A percentile compares a stretch with the other conserved stretches of the same genome.
These are phyloP conservation scores for Polyodon spathula DNA, from an alignment of 2,113 vertebrate genomes.

Conservation along the genomic window DNA sequence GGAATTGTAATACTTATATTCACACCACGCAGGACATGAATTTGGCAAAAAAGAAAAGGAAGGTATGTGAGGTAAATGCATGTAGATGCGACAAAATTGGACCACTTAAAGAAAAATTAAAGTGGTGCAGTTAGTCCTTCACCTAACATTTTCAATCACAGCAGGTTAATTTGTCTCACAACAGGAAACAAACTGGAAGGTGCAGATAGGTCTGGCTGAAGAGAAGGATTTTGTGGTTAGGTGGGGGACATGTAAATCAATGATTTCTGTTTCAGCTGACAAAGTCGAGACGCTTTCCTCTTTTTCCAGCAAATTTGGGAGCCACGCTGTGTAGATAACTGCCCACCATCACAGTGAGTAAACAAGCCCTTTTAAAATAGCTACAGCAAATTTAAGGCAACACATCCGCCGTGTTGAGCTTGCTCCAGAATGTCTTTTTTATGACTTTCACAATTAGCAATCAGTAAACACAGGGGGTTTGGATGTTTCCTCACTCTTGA, in stretches of 20 bases:
- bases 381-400: conserved; percentile 63
- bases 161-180: conserved; percentile 48
- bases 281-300: conserved; percentile 7
- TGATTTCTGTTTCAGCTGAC: conserved; percentile 50
- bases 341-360: conserved; percentile 66
- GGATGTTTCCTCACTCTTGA: conserved; percentile 53
- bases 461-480: conserved; percentile 66
- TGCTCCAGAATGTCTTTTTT: conserved; percentile 58
- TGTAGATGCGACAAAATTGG: conserved; percentile 46
- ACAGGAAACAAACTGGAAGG: conserved; percentile 42
- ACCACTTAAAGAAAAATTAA: conserved; percentile 57
- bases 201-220: conserved; percentile 44
- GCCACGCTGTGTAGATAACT: conserved; percentile 50
- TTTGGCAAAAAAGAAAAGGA: conserved; percentile 33
- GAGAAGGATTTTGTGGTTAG: conserved; percentile 49
- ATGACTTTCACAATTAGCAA: conserved; percentile 81
- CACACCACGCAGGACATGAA: conserved; percentile 30
- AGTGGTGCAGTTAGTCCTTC: conserved; percentile 44
- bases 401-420: conserved; percentile 44
- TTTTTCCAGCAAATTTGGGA: conserved; percentile 24
- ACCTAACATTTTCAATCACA: conserved; percentile 66
- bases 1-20: conserved; percentile 36
- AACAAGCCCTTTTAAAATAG: conserved; percentile 65
- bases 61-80: conserved; percentile 30
- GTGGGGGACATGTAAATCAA: conserved; percentile 57